Conservation (phyloP, 2,113 vertebrate species). For the Psilopogon haemacephalus region DNA sequence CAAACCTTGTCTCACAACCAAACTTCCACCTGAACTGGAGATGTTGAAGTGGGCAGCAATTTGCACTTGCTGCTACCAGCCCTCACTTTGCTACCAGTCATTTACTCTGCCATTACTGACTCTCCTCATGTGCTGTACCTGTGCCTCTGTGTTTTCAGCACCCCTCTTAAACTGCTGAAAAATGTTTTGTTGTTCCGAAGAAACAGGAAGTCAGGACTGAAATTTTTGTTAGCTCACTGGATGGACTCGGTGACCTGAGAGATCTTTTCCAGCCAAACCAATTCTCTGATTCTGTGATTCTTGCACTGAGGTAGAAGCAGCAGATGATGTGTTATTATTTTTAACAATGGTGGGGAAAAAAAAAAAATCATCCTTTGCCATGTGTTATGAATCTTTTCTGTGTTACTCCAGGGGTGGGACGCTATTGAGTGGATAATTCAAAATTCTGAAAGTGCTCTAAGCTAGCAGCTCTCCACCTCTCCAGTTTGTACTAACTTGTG, state of each 20-base stretch:
- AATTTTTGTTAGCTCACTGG: not conserved
- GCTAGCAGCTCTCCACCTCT: conserved; percentile 80
- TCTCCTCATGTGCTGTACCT: not conserved
- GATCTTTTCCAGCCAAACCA: too few species aligned
- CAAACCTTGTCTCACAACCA: not conserved
- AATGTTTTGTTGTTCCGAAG: not conserved
- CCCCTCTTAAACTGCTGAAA: not conserved
- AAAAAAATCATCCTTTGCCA: conserved; percentile 3
- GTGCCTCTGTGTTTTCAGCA: not conserved
- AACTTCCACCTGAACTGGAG: not conserved
- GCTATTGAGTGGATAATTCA: conserved; percentile 99
- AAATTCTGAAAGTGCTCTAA: conserved; percentile 86
- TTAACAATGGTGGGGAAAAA: not conserved
- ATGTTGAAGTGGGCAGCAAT: not conserved
- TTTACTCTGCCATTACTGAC: not conserved
- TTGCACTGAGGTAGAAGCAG: not conserved
- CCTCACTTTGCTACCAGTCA: not conserved
- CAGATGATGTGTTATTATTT: not conserved
- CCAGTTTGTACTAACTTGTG: conserved; percentile 76
- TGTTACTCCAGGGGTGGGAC: conserved; percentile 92
- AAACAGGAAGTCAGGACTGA: not conserved
- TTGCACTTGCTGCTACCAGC: not conserved
- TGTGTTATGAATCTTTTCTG: conserved; percentile 71
- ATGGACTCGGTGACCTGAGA: too few species aligned
- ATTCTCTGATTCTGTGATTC: too few species aligned